Conservation (phyloP, 1,140 invertebrate genomes). For the Aphidius ervi region DNA sequence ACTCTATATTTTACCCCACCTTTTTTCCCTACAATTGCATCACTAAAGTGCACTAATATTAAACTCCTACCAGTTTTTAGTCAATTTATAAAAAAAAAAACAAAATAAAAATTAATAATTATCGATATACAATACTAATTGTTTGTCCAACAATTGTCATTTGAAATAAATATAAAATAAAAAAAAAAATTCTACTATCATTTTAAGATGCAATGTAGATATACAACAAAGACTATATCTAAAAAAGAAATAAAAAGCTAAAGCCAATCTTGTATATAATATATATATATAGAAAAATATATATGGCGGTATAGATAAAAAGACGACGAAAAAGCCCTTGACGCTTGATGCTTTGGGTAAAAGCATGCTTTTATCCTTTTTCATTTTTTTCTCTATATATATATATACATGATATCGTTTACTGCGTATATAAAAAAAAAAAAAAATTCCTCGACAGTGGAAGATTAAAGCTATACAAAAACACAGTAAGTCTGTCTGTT, state of each 20-base stretch:
- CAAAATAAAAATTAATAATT: too few relatives aligned
- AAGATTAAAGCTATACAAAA: conserved; percentile 16
- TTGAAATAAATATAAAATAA: not conserved
- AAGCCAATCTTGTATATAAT: conserved; percentile 8
- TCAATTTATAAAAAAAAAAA: too few relatives aligned
- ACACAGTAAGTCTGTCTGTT: not conserved
- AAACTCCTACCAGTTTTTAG: too few relatives aligned
- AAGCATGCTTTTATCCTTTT: conserved; percentile 13
- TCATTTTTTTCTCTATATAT: conserved; percentile 1
- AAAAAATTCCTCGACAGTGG: conserved; percentile 12
- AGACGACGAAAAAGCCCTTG: conserved; percentile 7
- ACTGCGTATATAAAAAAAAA: not conserved
- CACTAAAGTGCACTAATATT: too few relatives aligned
- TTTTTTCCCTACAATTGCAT: too few relatives aligned
- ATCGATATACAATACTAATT: too few relatives aligned
- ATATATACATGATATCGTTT: not conserved
- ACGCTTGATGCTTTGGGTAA: conserved; percentile 13
- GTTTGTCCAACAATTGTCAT: too few relatives aligned
- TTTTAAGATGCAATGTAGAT: not conserved
- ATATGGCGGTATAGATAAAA: not conserved
- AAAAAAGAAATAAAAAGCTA: not conserved
- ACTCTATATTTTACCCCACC: too few relatives aligned
- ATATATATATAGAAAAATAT: not conserved
- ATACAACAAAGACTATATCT: not conserved
- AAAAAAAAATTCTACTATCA: not conserved